phyloP scores from a whole-genome alignment of 2,113 vertebrate species.

The Pterophyllum scalare region DNA sequence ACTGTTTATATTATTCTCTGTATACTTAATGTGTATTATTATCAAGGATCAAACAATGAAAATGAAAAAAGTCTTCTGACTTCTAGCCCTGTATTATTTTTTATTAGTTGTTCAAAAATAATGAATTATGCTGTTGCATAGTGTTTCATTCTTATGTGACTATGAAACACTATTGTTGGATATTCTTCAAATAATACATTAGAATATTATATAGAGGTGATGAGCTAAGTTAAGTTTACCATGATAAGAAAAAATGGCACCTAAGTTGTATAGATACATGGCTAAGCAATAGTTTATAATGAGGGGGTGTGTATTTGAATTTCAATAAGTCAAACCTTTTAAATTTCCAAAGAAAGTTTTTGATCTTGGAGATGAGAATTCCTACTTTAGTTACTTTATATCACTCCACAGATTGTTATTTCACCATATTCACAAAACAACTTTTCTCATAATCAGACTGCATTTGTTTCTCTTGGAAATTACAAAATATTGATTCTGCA shows the following conservation, averaged over 20 bases:
- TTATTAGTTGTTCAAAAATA: neutral
- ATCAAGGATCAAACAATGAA: neutral
- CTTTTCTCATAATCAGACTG: too few relatives aligned
- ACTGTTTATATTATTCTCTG: accelerated
- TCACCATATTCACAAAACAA: too few relatives aligned
- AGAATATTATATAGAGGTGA: neutral
- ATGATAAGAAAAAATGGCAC: neutral
- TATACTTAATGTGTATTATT: neutral
- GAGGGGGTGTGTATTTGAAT: too few relatives aligned
- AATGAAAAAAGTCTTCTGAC: neutral
- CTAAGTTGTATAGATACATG: neutral
- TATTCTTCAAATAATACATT: neutral
- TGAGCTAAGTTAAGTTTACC: neutral
- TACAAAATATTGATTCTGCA: too few relatives aligned
- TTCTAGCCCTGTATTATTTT: too few relatives aligned
- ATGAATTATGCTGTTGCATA: neutral
- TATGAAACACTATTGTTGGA: neutral
- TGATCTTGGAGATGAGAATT: too few relatives aligned
- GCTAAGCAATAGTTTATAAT: neutral
- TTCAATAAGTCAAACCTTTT: too few relatives aligned
- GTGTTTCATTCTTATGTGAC: neutral
- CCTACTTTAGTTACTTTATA: too few relatives aligned
- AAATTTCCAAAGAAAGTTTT: too few relatives aligned
- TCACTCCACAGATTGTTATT: too few relatives aligned
- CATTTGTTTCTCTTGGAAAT: too few relatives aligned